Percentiles rank a stretch among this genome's conserved stretches.
phyloP scores from a whole-genome alignment of 2,113 vertebrate genomes.

The Mixornis gularis region DNA sequence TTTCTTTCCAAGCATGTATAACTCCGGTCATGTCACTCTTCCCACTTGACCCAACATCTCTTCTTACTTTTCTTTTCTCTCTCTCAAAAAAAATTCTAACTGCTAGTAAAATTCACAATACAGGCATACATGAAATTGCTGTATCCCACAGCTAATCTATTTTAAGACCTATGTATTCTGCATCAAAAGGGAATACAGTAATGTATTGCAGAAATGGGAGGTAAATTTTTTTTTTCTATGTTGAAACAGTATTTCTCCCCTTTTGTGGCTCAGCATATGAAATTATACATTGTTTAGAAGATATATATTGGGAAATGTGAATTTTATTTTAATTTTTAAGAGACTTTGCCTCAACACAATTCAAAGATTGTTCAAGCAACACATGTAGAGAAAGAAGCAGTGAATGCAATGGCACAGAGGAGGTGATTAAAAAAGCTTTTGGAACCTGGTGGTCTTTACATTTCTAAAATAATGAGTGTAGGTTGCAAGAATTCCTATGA shows the following conservation, averaged over 20 bases:
- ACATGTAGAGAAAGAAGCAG: neutral
- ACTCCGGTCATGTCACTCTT: neutral
- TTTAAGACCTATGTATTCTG: neutral
- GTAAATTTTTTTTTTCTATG: neutral
- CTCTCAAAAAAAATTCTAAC: neutral
- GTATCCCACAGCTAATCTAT: neutral
- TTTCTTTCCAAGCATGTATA: neutral
- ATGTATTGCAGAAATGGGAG: neutral
- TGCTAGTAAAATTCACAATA: neutral
- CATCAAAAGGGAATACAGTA: accelerated
- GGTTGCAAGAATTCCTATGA: neutral
- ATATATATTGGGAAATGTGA: neutral
- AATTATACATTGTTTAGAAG: neutral
- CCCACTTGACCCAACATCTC: neutral
- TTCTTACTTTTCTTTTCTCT: neutral
- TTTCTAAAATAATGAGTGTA: neutral
- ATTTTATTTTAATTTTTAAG: neutral
- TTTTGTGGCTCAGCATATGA: neutral
- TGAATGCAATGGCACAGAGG: neutral
- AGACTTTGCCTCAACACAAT: neutral
- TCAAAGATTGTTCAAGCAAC: neutral
- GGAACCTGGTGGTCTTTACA: neutral
- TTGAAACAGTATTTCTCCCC: neutral
- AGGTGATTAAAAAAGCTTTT: neutral
- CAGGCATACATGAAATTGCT: neutral